phyloP scores from a whole-genome alignment of 2,113 vertebrate genomes.

The Fulica atra region DNA sequence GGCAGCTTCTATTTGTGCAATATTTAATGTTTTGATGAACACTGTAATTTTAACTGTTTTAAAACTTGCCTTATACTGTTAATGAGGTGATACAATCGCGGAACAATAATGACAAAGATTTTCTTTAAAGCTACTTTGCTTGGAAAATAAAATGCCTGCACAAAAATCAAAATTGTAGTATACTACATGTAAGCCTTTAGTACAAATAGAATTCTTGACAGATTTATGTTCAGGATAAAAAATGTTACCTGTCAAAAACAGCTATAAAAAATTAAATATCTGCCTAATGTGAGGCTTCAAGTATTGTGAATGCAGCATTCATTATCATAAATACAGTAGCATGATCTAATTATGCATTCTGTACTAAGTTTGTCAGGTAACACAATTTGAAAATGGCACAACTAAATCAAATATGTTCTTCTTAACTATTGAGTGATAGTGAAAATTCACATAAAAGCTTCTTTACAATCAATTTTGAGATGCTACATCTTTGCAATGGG shows the following conservation, averaged over 20 bases:
- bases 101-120: slow-evolving; percentile 35
- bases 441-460: slow-evolving; percentile 50
- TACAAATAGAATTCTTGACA: slow-evolving; percentile 60
- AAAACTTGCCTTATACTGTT: neutral
- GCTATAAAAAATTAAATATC: slow-evolving; percentile 64
- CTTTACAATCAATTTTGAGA: slow-evolving; percentile 33
- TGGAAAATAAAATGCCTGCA: slow-evolving; percentile 44
- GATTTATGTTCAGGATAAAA: slow-evolving; percentile 43
- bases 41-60: neutral
- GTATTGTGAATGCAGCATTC: slow-evolving; percentile 40
- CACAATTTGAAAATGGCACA: slow-evolving; percentile 57
- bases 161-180: slow-evolving; percentile 45
- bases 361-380: slow-evolving; percentile 62
- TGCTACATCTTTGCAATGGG: neutral
- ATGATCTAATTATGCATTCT: slow-evolving; percentile 56
- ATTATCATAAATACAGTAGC: slow-evolving; percentile 56
- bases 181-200: slow-evolving; percentile 10
- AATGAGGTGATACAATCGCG: slow-evolving; percentile 19
- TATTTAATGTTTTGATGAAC: neutral
- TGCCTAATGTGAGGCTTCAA: slow-evolving; percentile 37
- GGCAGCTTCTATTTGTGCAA: neutral
- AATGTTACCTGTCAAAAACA: slow-evolving; percentile 61
- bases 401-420: slow-evolving; percentile 57
- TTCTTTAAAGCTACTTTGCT: neutral
- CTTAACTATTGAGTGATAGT: slow-evolving; percentile 43